Conservation (phyloP, 2,113 vertebrate genomes). For the Perognathus longimembris region DNA sequence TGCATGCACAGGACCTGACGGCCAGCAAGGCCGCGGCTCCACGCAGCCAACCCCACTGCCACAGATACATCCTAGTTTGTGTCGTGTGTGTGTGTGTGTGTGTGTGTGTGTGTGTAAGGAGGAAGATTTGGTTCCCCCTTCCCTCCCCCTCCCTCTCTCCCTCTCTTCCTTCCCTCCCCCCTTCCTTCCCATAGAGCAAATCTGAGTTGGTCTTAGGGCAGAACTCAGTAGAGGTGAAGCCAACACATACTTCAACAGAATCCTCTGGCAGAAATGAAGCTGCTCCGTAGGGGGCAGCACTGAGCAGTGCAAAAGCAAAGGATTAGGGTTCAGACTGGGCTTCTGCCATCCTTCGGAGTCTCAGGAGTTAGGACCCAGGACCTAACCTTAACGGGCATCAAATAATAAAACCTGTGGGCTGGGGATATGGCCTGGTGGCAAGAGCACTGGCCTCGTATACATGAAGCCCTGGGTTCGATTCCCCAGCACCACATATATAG, state of each 20-base stretch:
- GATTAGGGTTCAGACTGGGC: neutral
- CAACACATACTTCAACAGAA: neutral
- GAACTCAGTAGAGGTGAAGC: neutral
- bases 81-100: neutral
- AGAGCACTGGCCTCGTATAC: no score
- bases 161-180: no score
- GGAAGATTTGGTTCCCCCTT: no score
- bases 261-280: neutral
- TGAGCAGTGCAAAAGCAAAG: neutral
- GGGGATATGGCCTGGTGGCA: no score
- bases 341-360: neutral
- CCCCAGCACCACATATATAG: no score
- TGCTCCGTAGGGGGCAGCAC: constrained; percentile 4
- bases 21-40: no score
- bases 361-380: neutral
- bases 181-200: neutral
- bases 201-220: neutral
- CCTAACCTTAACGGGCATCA: neutral
- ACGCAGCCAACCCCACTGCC: neutral
- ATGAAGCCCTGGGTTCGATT: no score
- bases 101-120: neutral
- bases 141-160: no score
- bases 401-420: neutral
- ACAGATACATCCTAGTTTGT: neutral
- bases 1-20: fast-evolving